Percentiles rank a stretch among this genome's conserved stretches.
phyloP scores from a whole-genome alignment of 2,888 invertebrate genomes.

The Nezara viridula region DNA sequence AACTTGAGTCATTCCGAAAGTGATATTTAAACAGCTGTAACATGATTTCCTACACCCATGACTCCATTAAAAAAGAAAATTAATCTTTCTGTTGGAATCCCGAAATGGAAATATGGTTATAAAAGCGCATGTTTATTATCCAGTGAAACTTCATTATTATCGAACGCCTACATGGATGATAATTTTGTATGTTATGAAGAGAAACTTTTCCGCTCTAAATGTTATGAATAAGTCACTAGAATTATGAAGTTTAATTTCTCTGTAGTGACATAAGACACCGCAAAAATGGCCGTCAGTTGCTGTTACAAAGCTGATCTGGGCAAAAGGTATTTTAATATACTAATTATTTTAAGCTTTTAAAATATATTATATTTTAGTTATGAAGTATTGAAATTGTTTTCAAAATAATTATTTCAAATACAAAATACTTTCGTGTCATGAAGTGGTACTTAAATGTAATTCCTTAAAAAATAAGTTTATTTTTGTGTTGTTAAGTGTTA shows the following conservation, averaged over 20 bases:
- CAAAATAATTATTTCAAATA: too few relatives aligned
- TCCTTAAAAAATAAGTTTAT: too few relatives aligned
- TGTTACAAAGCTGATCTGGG: too few relatives aligned
- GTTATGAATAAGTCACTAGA: not conserved
- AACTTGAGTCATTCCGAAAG: not conserved
- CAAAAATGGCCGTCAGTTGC: too few relatives aligned
- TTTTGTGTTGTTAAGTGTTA: too few relatives aligned
- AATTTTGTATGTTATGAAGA: not conserved
- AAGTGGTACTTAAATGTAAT: too few relatives aligned
- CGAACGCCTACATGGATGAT: not conserved
- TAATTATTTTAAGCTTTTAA: too few relatives aligned
- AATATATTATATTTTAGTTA: too few relatives aligned
- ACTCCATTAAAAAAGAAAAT: not conserved
- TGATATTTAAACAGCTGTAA: not conserved
- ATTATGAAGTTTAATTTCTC: too few relatives aligned
- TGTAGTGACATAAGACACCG: not conserved
- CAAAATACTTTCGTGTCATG: too few relatives aligned
- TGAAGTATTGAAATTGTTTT: too few relatives aligned
- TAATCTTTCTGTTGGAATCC: not conserved
- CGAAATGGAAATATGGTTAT: not conserved
- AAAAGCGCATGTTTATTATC: not conserved
- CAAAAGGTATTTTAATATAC: too few relatives aligned
- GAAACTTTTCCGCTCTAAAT: not conserved
- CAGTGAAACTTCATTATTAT: not conserved
- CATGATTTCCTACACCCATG: not conserved